A percentile compares a stretch with the other conserved stretches of the same genome.
Conservation (phyloP, 2,113 vertebrate species). For the Telmatochromis sp. region DNA sequence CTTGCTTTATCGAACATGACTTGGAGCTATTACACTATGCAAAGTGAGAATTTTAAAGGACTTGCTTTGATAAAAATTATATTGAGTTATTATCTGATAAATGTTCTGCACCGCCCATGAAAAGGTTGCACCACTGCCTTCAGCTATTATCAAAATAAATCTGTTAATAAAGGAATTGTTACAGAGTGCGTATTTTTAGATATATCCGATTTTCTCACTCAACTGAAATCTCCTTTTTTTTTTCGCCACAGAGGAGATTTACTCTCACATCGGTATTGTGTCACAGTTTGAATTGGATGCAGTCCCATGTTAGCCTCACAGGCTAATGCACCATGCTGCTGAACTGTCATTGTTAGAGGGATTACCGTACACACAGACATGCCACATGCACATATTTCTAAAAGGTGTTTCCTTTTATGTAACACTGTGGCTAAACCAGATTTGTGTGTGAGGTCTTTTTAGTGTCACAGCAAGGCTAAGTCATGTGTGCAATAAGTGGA, state of each 20-base stretch:
- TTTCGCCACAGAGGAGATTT: neutral
- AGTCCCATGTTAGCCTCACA: neutral
- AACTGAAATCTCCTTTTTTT: neutral
- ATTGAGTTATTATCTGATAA: neutral
- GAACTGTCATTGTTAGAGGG: neutral
- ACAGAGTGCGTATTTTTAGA: rapidly evolving
- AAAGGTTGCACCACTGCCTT: neutral
- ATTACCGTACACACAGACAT: neutral
- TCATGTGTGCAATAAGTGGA: neutral
- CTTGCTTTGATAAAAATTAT: neutral
- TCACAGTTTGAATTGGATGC: neutral
- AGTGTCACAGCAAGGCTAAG: neutral
- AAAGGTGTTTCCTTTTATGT: neutral
- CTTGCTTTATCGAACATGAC: neutral
- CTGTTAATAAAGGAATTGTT: neutral
- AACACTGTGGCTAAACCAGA: neutral
- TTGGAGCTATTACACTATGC: neutral
- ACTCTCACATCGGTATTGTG: neutral
- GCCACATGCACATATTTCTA: neutral
- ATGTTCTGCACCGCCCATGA: rapidly evolving
- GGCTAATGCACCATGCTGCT: neutral
- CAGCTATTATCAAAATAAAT: neutral
- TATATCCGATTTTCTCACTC: neutral
- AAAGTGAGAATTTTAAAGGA: neutral
- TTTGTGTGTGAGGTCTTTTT: neutral